Conservation (phyloP, 1,140 invertebrate species). For the Parapsyche elsis region DNA sequence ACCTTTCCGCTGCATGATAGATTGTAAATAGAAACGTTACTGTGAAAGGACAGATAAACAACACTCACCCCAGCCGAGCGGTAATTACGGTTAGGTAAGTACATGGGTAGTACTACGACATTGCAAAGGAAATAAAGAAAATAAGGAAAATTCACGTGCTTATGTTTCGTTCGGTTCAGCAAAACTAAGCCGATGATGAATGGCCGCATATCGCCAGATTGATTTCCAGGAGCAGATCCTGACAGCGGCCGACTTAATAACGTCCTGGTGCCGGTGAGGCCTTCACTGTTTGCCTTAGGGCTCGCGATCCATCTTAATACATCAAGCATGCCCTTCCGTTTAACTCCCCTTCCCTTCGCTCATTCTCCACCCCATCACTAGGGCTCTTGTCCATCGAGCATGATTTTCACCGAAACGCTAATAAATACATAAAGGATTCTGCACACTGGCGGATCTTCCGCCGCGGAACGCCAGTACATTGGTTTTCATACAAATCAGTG, state of each 20-base stretch:
- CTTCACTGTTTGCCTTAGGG: slow-evolving; percentile 1
- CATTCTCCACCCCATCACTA: not conserved
- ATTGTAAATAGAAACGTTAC: slow-evolving; percentile 25
- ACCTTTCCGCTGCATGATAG: slow-evolving; percentile 4
- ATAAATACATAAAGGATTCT: no score
- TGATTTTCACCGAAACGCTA: not conserved
- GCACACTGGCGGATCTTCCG: no score
- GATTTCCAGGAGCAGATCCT: not conserved
- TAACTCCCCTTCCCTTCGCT: not conserved
- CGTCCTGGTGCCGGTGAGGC: not conserved
- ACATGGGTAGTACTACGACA: no score
- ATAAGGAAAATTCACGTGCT: no score
- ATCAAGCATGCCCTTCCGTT: not conserved
- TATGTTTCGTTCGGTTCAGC: no score
- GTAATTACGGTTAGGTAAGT: no score
- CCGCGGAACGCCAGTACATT: no score
- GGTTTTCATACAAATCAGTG: no score
- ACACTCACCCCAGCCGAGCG: no score
- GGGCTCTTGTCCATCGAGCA: not conserved
- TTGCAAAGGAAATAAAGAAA: no score
- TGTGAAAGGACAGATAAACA: not conserved
- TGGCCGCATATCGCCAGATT: slow-evolving; percentile 5
- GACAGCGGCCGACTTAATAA: slow-evolving; percentile 16
- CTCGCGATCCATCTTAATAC: slow-evolving; percentile 24
- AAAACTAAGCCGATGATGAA: not conserved